phyloP scores from a whole-genome alignment of 2,113 vertebrate genomes.

The Tauraco erythrolophus region DNA sequence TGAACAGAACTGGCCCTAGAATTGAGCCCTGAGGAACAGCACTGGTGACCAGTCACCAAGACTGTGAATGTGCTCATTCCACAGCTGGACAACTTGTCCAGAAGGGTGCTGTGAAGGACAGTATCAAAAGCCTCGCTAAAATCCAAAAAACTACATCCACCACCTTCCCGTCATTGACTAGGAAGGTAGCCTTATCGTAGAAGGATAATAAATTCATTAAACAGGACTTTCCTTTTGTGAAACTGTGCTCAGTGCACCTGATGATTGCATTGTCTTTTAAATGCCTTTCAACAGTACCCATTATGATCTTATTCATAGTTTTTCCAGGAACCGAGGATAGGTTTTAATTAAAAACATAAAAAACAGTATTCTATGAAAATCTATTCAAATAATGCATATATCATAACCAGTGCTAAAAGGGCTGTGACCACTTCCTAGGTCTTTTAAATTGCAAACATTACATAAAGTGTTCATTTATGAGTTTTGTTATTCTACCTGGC shows the following conservation, averaged over 20 bases:
- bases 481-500: background rate
- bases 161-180: background rate
- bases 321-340: background rate
- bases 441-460: background rate
- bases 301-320: background rate
- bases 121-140: too few species aligned
- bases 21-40: background rate
- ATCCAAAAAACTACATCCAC: background rate
- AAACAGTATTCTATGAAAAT: background rate
- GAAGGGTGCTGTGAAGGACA: too few species aligned
- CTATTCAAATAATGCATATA: background rate
- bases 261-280: background rate
- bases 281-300: background rate
- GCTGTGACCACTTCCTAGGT: background rate
- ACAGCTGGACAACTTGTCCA: too few species aligned
- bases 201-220: background rate
- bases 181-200: background rate
- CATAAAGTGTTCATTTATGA: background rate
- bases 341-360: background rate
- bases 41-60: too few species aligned
- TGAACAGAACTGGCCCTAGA: background rate
- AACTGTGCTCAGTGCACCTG: background rate
- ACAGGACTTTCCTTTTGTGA: background rate
- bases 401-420: background rate
- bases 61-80: too few species aligned